These are phyloP conservation scores for Tipula vernalis DNA, from an alignment of 2,888 invertebrate species.

Conservation along the genomic window DNA sequence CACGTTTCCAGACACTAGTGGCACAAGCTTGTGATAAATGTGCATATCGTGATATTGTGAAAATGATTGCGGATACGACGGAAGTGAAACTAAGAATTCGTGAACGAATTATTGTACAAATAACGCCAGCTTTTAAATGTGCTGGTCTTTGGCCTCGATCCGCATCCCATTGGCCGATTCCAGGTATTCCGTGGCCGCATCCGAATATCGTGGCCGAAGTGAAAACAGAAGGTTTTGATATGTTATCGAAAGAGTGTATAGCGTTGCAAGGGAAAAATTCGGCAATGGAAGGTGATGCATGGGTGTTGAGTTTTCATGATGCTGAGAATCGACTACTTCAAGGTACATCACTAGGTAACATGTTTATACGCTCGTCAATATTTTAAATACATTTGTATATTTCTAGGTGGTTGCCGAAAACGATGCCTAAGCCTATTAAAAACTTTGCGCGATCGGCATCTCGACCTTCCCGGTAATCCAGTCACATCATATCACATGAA, in stretches of 20 bases:
- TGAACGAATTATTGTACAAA: conserved; percentile 86
- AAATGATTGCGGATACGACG: conserved; percentile 90
- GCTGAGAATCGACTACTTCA: conserved; percentile 83
- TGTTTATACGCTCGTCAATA: too few relatives aligned
- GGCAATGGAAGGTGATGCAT: conserved; percentile 92
- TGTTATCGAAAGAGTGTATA: conserved; percentile 78
- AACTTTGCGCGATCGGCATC: conserved; percentile 78
- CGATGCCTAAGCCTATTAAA: conserved; percentile 83
- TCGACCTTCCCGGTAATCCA: conserved; percentile 80
- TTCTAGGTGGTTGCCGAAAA: conserved; percentile 56
- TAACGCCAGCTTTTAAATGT: conserved; percentile 91
- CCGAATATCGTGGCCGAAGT: conserved; percentile 87
- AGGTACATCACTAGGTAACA: conserved; percentile 32
- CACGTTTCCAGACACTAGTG: conserved; percentile 82
- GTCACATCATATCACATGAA: conserved; percentile 86
- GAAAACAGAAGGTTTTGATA: conserved; percentile 90
- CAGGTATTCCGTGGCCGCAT: conserved; percentile 88
- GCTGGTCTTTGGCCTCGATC: conserved; percentile 90
- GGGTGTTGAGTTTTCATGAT: conserved; percentile 84
- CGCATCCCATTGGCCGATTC: conserved; percentile 88
- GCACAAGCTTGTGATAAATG: conserved; percentile 90
- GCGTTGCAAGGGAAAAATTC: conserved; percentile 77
- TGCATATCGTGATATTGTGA: conserved; percentile 82
- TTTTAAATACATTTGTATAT: neutral
- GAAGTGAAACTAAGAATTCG: conserved; percentile 85